Evolutionary conservation across 2,888 invertebrate species (phyloP).

Genomic region (Limnephilus rhombicus): DNA sequence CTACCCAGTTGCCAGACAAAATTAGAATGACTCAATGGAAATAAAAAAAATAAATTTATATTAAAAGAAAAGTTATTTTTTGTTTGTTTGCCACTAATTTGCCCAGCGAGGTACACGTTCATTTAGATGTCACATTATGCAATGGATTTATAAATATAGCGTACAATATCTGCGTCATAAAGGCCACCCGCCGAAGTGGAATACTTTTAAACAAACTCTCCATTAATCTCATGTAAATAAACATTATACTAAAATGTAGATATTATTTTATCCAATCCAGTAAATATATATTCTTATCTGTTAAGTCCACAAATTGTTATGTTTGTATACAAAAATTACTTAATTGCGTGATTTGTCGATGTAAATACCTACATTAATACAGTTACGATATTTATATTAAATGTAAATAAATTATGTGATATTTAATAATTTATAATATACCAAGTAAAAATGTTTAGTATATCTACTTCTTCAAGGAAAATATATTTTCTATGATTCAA

Average conservation of each 20-base stretch:
- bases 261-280: neutral
- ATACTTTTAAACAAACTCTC: neutral
- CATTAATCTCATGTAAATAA: neutral
- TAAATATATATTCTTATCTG: slow-evolving; percentile 19
- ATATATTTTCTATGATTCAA: slow-evolving; percentile 34
- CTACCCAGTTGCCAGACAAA: neutral
- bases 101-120: neutral
- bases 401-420: slow-evolving; percentile 34
- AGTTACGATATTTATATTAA: neutral
- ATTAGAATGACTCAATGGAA: neutral
- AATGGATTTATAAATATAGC: neutral
- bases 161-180: neutral
- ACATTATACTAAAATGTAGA: neutral
- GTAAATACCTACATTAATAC: neutral
- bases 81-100: neutral
- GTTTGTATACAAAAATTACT: neutral
- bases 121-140: neutral
- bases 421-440: neutral
- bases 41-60: neutral
- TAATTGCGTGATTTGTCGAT: neutral
- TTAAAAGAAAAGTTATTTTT: neutral
- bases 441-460: slow-evolving; percentile 10
- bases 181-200: neutral
- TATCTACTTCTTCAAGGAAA: neutral
- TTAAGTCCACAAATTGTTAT: neutral